A percentile compares a stretch with the other conserved stretches of the same genome.
Conservation (phyloP, 2,797 vertebrate species). For the Hemibagrus guttatus region DNA sequence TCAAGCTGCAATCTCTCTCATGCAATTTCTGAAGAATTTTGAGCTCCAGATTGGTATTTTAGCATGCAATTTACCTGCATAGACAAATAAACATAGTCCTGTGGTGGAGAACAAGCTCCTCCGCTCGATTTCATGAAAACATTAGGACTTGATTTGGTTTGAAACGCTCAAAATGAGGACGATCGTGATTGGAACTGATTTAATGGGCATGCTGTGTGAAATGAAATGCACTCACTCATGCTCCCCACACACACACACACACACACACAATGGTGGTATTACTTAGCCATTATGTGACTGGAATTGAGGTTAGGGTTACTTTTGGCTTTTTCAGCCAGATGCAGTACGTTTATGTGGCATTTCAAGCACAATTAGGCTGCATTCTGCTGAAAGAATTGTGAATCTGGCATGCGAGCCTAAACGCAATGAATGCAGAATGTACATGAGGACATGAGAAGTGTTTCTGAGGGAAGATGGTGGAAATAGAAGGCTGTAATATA, state of each 20-base stretch:
- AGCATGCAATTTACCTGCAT: conserved; percentile 12
- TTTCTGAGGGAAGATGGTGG: not conserved
- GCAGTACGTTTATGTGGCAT: not conserved
- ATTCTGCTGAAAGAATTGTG: not conserved
- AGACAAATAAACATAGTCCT: not conserved
- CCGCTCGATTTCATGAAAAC: conserved; percentile 2
- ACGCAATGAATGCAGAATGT: not conserved
- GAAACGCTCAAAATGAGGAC: conserved; percentile 22
- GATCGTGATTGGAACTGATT: conserved; percentile 13
- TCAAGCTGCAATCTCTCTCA: conserved; percentile 10
- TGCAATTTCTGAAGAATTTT: not conserved
- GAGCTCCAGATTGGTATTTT: not conserved
- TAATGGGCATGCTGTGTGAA: conserved; percentile 20
- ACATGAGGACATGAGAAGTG: not conserved
- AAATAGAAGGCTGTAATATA: not conserved
- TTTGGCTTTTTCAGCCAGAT: not conserved
- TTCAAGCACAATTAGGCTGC: not conserved
- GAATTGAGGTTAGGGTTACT: conserved; percentile 2
- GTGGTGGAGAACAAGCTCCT: not conserved
- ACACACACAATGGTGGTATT: not conserved
- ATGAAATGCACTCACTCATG: conserved; percentile 12
- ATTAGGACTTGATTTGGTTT: conserved; percentile 36
- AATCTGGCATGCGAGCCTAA: not conserved
- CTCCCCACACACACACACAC: no score
- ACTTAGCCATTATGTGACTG: conserved; percentile 4